Evolutionary conservation across 2,797 vertebrate genomes (phyloP).

Genomic region (Orestias chungarensis): DNA sequence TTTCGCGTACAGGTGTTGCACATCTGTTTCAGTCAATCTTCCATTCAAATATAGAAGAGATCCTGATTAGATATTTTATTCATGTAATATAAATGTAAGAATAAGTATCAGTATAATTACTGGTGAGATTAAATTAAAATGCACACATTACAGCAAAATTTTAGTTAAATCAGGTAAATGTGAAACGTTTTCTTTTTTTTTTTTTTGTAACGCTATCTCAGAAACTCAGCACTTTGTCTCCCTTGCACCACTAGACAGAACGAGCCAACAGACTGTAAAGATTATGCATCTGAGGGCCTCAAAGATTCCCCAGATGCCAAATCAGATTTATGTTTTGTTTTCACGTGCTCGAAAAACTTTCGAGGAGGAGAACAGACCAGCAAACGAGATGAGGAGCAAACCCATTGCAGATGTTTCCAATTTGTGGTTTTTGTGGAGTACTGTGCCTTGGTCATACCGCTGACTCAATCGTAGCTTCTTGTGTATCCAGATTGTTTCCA

Average conservation of each 20-base stretch:
- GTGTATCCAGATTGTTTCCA: neutral
- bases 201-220: neutral
- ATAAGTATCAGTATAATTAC: neutral
- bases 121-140: too few species aligned
- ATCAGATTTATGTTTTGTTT: slow-evolving; percentile 25
- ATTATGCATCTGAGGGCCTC: slow-evolving; percentile 14
- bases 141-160: too few species aligned
- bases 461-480: neutral
- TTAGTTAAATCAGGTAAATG: too few species aligned
- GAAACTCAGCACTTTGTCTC: slow-evolving; percentile 7
- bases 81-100: neutral
- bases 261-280: slow-evolving; percentile 8
- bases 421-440: neutral
- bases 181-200: too few species aligned
- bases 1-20: neutral
- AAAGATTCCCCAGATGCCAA: slow-evolving; percentile 14
- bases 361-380: neutral
- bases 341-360: slow-evolving; percentile 5
- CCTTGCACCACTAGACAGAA: slow-evolving; percentile 10
- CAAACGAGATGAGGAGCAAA: slow-evolving; percentile 2
- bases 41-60: neutral
- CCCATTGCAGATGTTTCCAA: neutral
- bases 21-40: neutral
- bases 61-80: neutral
- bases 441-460: neutral